A percentile compares a stretch with the other conserved stretches of the same genome.
Conservation (phyloP, 2,888 invertebrate species). For the Pterostichus niger region DNA sequence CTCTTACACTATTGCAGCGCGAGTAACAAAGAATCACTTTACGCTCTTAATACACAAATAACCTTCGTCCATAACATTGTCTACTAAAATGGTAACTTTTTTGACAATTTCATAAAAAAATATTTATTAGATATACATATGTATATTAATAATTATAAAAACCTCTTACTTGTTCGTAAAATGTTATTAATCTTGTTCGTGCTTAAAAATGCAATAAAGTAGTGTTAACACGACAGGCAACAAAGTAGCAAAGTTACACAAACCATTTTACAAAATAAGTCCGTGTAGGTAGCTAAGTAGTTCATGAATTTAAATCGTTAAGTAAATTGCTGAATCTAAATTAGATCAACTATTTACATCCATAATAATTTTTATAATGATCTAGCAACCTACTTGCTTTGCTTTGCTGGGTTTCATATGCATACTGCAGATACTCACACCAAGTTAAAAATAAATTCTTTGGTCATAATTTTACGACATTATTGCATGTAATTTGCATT, state of each 20-base stretch:
- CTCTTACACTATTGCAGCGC: no score
- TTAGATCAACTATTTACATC: conserved; percentile 44
- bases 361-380: conserved; percentile 50
- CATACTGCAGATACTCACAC: conserved; percentile 25
- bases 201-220: neutral
- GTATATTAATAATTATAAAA: no score
- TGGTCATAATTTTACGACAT: conserved; percentile 50
- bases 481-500: conserved; percentile 55
- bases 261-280: neutral
- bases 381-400: conserved; percentile 21
- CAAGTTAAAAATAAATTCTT: conserved; percentile 37
- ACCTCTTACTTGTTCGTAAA: no score
- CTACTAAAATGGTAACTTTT: no score
- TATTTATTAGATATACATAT: no score
- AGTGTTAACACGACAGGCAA: neutral
- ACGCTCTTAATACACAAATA: no score
- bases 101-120: no score
- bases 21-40: no score
- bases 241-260: neutral
- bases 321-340: conserved; percentile 42
- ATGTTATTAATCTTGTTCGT: no score
- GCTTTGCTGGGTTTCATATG: neutral
- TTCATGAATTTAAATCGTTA: conserved; percentile 41
- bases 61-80: no score
- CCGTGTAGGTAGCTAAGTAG: conserved; percentile 20